phyloP scores from a whole-genome alignment of 2,797 vertebrate species.

The Darevskia mixta region DNA sequence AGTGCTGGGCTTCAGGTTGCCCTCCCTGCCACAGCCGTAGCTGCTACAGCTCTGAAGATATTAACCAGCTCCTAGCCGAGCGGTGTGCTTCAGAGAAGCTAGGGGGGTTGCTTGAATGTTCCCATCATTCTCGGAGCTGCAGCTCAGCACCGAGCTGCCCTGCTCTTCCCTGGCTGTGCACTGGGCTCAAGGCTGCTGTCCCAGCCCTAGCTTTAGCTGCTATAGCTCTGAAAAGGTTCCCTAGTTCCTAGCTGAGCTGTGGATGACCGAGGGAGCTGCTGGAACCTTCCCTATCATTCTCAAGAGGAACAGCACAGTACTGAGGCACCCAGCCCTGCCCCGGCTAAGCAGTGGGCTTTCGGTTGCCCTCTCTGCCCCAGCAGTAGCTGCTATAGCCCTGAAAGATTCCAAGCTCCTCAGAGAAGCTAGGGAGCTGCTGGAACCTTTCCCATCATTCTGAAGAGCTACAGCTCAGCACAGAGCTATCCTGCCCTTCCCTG shows the following conservation, averaged over 20 bases:
- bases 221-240: neutral
- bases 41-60: neutral
- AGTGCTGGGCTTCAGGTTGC: neutral
- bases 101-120: accelerated
- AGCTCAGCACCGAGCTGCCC: neutral
- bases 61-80: neutral
- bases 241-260: neutral
- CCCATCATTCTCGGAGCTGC: accelerated
- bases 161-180: neutral
- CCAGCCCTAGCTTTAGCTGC: neutral
- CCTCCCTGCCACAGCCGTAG: neutral
- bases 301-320: too few relatives aligned
- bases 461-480: neutral
- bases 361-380: too few relatives aligned
- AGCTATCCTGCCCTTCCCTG: too few relatives aligned
- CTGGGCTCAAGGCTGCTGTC: neutral
- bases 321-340: neutral
- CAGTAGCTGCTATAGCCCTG: neutral
- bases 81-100: too few relatives aligned
- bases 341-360: neutral
- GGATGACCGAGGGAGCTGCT: neutral
- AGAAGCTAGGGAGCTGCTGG: neutral
- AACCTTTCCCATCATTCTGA: neutral
- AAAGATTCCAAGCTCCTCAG: neutral
- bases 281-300: too few relatives aligned